A percentile compares a stretch with the other conserved stretches of the same genome.
Conservation (phyloP, 1,140 invertebrate genomes). For the Macrostomum lignano region DNA sequence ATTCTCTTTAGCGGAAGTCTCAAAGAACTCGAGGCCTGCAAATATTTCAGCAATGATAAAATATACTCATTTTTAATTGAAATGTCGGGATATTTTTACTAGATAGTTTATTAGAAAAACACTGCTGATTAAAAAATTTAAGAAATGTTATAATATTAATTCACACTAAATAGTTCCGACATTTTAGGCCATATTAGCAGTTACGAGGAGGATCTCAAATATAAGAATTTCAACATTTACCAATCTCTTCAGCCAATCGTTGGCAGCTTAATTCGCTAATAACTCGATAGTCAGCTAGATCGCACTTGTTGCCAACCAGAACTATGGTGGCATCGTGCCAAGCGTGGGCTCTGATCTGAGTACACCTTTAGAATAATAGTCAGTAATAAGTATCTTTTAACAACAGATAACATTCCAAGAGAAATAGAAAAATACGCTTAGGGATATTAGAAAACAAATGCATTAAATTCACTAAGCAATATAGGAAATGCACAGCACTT, state of each 20-base stretch:
- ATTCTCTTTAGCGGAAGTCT: constrained; percentile 10
- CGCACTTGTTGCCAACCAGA: constrained; percentile 85
- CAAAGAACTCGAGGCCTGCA: constrained; percentile 9
- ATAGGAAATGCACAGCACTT: no score
- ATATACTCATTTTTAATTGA: background rate
- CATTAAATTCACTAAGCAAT: no score
- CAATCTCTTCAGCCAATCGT: constrained; percentile 81
- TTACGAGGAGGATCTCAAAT: background rate
- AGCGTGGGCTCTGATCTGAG: constrained; percentile 98
- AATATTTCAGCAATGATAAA: constrained; percentile 1
- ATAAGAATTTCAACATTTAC: constrained; percentile 13
- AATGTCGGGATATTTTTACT: background rate
- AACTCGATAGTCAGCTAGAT: constrained; percentile 94
- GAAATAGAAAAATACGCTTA: no score
- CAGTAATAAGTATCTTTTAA: no score
- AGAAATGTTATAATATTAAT: no score
- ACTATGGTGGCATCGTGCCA: constrained; percentile 99
- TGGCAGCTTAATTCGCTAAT: constrained; percentile 83
- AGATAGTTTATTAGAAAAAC: background rate
- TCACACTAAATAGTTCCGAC: no score
- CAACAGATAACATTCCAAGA: no score
- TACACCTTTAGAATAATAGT: constrained; percentile 75
- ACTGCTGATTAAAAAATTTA: no score
- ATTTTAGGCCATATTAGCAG: background rate
- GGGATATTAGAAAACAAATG: no score